Conservation (phyloP, 2,113 vertebrate species). For the Syngnathus typhle region DNA sequence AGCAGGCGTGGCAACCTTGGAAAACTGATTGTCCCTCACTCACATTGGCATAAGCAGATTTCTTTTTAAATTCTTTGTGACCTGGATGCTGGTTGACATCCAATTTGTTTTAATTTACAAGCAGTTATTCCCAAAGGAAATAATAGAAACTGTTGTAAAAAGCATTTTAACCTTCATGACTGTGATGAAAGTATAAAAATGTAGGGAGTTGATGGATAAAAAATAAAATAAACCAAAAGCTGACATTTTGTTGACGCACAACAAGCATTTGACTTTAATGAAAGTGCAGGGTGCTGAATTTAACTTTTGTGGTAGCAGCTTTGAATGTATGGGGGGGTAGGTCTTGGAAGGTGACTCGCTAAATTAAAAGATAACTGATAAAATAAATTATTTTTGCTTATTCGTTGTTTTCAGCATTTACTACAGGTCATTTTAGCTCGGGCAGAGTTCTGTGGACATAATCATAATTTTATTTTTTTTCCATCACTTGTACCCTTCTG, state of each 20-base stretch:
- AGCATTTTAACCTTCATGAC: too few species aligned
- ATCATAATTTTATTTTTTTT: background rate
- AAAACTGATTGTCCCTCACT: background rate
- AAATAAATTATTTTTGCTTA: too few species aligned
- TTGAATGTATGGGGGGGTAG: too few species aligned
- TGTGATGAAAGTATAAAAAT: too few species aligned
- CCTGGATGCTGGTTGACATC: background rate
- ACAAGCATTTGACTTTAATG: too few species aligned
- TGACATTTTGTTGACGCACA: too few species aligned
- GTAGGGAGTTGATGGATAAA: background rate
- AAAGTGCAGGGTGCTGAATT: too few species aligned
- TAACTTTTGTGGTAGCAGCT: too few species aligned
- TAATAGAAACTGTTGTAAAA: background rate
- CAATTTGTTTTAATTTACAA: background rate
- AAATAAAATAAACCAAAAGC: background rate
- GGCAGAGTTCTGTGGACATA: background rate
- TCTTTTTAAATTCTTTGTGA: background rate
- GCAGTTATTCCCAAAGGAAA: background rate
- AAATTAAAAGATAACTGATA: too few species aligned
- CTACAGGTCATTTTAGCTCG: background rate
- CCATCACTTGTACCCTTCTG: background rate
- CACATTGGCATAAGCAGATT: background rate
- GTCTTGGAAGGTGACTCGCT: too few species aligned
- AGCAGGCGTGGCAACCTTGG: background rate
- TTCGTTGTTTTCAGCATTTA: too few species aligned